These are phyloP conservation scores for Romanogobio albipinnatus DNA, from an alignment of 2,113 vertebrate species.

Conservation along the genomic window DNA sequence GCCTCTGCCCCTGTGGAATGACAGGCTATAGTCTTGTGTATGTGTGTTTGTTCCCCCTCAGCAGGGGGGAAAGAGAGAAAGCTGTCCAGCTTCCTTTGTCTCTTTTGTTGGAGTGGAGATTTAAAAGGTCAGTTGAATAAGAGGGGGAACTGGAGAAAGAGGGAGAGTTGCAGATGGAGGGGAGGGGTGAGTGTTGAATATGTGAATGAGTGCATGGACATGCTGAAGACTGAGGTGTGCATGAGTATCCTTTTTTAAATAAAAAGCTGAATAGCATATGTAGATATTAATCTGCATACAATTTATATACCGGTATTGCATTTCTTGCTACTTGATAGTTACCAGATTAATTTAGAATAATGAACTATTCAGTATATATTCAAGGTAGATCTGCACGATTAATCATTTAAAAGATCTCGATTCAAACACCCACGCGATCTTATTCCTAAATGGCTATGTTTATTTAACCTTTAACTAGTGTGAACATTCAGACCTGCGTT, in stretches of 20 bases:
- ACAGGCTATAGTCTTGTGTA: neutral
- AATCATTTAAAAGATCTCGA: too few species aligned
- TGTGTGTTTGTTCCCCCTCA: conserved; percentile 51
- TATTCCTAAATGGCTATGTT: too few species aligned
- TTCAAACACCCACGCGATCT: too few species aligned
- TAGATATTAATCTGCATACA: neutral
- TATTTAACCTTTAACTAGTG: too few species aligned
- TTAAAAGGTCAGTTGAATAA: conserved; percentile 74
- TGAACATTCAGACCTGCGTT: too few species aligned
- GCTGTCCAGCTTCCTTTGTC: conserved; percentile 69
- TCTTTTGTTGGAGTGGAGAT: conserved; percentile 69
- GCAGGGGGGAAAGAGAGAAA: conserved; percentile 59
- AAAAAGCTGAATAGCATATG: neutral
- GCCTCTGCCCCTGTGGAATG: conserved; percentile 5
- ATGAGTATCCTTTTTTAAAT: neutral
- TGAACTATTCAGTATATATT: neutral
- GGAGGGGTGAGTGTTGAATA: neutral
- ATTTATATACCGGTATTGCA: neutral
- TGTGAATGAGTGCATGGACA: conserved; percentile 30
- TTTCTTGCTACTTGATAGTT: neutral
- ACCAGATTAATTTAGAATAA: neutral
- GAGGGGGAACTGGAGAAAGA: conserved; percentile 46
- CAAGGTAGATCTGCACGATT: too few species aligned
- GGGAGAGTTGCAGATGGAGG: conserved; percentile 35
- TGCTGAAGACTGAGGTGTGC: conserved; percentile 12